phyloP scores from a whole-genome alignment of 2,888 invertebrate genomes.

The Pomacea canaliculata region DNA sequence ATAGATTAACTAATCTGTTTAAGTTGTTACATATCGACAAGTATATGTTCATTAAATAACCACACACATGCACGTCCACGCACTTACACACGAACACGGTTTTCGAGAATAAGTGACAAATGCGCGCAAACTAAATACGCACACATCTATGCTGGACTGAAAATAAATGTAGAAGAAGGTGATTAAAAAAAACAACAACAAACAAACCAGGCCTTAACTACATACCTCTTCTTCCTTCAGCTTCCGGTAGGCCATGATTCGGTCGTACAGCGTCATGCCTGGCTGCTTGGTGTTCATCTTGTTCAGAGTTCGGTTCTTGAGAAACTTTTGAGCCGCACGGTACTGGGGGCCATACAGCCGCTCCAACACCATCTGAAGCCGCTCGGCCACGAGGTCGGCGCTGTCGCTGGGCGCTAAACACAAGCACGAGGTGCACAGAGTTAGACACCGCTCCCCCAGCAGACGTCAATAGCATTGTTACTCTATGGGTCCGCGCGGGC shows the following conservation, averaged over 20 bases:
- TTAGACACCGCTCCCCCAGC: no score
- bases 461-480: no score
- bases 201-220: neutral
- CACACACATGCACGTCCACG: neutral
- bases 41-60: neutral
- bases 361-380: conserved; percentile 19
- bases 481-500: no score
- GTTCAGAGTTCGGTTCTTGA: conserved; percentile 21
- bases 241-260: conserved; percentile 35
- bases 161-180: no score
- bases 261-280: conserved; percentile 31
- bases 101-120: no score
- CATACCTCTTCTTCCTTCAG: conserved; percentile 29
- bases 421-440: no score
- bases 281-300: conserved; percentile 16
- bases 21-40: neutral
- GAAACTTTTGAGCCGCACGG: conserved; percentile 31
- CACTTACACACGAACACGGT: neutral
- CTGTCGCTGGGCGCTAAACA: neutral
- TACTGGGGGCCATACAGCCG: conserved; percentile 20
- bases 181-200: no score
- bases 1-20: no score
- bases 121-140: no score
- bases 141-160: no score
- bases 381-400: neutral